A percentile compares a stretch with the other conserved stretches of the same genome.
These are phyloP conservation scores for Apostichopus californicus DNA, from an alignment of 35 echinoderm and acorn worm genomes.

Conservation along the genomic window DNA sequence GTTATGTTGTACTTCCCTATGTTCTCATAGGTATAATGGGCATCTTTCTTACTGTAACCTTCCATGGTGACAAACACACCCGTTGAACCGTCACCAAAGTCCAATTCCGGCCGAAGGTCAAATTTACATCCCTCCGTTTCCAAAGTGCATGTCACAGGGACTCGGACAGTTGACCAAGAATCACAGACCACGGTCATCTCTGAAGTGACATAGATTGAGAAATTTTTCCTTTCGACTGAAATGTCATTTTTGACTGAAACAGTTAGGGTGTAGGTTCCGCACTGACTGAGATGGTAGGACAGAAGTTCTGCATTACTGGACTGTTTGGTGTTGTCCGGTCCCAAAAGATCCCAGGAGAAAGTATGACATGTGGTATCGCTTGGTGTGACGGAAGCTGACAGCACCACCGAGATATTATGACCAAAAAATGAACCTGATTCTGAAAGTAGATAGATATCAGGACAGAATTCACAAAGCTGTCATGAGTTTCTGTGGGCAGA, in stretches of 20 bases:
- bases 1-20: constrained; percentile 11
- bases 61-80: not conserved
- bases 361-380: not conserved
- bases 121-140: not conserved
- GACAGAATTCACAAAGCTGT: not conserved
- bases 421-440: not conserved
- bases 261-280: not conserved
- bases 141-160: not conserved
- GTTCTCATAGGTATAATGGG: not conserved
- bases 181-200: not conserved
- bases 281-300: not conserved
- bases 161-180: not conserved
- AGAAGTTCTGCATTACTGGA: not conserved
- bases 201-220: not conserved
- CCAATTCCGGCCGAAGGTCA: not conserved
- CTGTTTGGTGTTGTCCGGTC: not conserved
- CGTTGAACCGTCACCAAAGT: not conserved
- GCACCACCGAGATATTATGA: not conserved
- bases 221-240: not conserved
- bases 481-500: no score
- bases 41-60: not conserved
- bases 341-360: not conserved
- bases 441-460: not conserved
- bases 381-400: not conserved
- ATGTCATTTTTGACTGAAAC: not conserved